Conservation (phyloP, 2,888 invertebrate genomes). For the Plagodis pulveraria region DNA sequence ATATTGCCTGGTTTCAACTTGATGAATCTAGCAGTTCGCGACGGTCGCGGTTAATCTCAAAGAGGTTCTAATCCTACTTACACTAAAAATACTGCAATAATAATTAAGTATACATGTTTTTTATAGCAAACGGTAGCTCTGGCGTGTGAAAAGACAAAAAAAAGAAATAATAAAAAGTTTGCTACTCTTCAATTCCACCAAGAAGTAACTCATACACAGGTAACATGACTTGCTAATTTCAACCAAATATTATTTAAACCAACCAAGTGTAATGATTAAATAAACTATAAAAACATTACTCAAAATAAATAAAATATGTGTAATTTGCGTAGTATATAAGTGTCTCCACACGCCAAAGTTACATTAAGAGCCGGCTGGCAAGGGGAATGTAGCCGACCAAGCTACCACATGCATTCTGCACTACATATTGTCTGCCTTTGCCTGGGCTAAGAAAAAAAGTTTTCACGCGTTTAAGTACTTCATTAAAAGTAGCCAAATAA, state of each 20-base stretch:
- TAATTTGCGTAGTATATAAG: too few species aligned
- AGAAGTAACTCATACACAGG: too few species aligned
- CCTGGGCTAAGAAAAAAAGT: conserved; percentile 10
- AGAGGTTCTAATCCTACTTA: conserved; percentile 78
- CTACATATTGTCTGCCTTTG: conserved; percentile 48
- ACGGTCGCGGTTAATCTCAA: conserved; percentile 66
- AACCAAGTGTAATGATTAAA: too few species aligned
- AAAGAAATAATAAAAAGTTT: conserved; percentile 7
- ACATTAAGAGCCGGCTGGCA: conserved; percentile 65
- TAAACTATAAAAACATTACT: too few species aligned
- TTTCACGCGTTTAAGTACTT: too few species aligned
- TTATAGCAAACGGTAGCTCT: conserved; percentile 71
- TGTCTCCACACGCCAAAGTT: conserved; percentile 63
- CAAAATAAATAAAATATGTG: too few species aligned
- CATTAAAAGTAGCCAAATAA: too few species aligned
- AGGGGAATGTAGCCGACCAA: conserved; percentile 66
- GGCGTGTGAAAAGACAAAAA: conserved; percentile 54
- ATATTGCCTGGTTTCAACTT: background rate
- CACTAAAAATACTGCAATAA: conserved; percentile 79
- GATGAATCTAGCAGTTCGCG: conserved; percentile 25
- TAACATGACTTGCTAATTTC: too few species aligned
- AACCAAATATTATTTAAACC: too few species aligned
- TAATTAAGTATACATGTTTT: conserved; percentile 75
- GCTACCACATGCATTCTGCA: conserved; percentile 79
- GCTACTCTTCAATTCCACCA: too few species aligned